Conservation (phyloP, 2,113 vertebrate genomes). For the Bos javanicus region DNA sequence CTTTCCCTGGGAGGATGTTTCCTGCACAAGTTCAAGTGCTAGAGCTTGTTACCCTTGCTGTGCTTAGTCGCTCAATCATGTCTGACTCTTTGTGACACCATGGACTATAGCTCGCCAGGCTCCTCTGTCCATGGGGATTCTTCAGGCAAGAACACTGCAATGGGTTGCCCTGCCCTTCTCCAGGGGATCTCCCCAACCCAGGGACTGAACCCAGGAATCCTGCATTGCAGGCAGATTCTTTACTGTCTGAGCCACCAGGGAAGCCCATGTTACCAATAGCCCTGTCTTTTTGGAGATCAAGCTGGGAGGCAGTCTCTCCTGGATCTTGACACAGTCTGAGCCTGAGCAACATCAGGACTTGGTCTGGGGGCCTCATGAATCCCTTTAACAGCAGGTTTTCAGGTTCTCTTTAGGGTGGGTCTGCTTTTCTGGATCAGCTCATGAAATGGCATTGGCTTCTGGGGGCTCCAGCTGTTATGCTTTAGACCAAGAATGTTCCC, state of each 20-base stretch:
- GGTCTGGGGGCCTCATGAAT: neutral
- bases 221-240: neutral
- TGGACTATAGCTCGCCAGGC: neutral
- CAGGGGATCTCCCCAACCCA: neutral
- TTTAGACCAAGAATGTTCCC: neutral
- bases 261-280: neutral
- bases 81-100: neutral
- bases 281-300: neutral
- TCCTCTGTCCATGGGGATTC: neutral
- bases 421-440: neutral
- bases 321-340: neutral
- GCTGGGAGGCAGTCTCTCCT: neutral
- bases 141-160: neutral
- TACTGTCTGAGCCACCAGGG: neutral
- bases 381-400: neutral
- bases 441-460: neutral
- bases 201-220: neutral
- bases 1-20: neutral
- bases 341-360: neutral
- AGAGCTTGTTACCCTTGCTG: neutral
- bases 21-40: neutral
- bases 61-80: neutral
- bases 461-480: neutral
- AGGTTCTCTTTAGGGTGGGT: neutral
- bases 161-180: neutral